Conservation (phyloP, 23 tunicate species). For the Trididemnum clinides region DNA sequence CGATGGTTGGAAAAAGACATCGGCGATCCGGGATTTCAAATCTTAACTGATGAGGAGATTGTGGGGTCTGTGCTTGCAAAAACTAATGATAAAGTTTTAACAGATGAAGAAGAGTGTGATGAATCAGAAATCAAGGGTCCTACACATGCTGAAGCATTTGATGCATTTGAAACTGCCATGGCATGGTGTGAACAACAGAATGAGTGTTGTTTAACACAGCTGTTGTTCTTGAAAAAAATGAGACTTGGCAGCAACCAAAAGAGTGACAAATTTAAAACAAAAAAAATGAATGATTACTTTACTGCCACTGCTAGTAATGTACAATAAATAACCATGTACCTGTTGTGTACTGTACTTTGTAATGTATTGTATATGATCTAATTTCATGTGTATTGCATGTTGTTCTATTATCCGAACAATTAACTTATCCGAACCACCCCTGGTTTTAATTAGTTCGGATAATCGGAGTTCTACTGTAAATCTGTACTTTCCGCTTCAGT, state of each 20-base stretch:
- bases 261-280: background rate
- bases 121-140: conserved; percentile 28
- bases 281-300: conserved; percentile 23
- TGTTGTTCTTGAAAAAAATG: conserved; percentile 14
- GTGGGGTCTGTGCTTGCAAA: conserved; percentile 25
- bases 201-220: conserved; percentile 34
- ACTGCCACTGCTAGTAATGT: conserved; percentile 31
- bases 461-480: conserved; percentile 25
- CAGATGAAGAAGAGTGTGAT: conserved; percentile 33
- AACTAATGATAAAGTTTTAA: conserved; percentile 19
- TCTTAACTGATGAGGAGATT: conserved; percentile 25
- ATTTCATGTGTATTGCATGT: conserved; percentile 12
- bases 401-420: conserved; percentile 18
- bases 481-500: too few relatives aligned
- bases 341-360: conserved; percentile 5
- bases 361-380: conserved; percentile 18
- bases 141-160: conserved; percentile 28
- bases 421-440: conserved; percentile 25
- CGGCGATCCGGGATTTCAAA: conserved; percentile 25
- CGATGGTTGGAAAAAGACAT: conserved; percentile 29
- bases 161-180: conserved; percentile 30
- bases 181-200: conserved; percentile 32
- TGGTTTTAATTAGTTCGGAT: conserved; percentile 23
- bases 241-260: conserved; percentile 20
- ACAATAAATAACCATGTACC: conserved; percentile 16